Percentiles rank a stretch among this genome's conserved stretches.
phyloP scores from a whole-genome alignment of 2,888 invertebrate species.

The Sarcophaga carnaria region DNA sequence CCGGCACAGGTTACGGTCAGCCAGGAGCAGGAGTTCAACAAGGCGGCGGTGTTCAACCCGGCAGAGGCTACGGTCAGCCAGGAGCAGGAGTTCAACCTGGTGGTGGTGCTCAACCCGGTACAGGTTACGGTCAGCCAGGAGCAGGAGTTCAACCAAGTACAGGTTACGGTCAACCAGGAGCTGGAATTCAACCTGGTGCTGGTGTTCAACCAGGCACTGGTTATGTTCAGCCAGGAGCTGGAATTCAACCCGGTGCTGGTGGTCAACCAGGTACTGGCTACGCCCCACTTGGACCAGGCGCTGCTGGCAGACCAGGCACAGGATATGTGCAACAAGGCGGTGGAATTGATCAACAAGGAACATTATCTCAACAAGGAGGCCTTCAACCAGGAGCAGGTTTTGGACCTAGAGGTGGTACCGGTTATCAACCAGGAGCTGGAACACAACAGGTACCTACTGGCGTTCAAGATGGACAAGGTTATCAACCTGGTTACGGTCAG shows the following conservation, averaged over 20 bases:
- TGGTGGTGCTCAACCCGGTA: background rate
- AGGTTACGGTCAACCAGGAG: slow-evolving; percentile 36
- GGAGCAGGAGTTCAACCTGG: slow-evolving; percentile 20
- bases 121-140: slow-evolving; percentile 18
- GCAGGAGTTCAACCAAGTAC: slow-evolving; percentile 15
- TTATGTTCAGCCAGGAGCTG: slow-evolving; percentile 29
- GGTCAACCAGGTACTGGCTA: slow-evolving; percentile 5
- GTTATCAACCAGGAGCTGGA: background rate
- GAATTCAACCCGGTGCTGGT: background rate
- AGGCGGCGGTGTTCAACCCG: slow-evolving; percentile 41
- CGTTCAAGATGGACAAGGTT: slow-evolving; percentile 33
- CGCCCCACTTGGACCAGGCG: slow-evolving; percentile 28
- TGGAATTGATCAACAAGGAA: slow-evolving; percentile 36
- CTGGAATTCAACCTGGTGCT: slow-evolving; percentile 42
- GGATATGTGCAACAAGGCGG: slow-evolving; percentile 42
- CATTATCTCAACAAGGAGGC: slow-evolving; percentile 24
- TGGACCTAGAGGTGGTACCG: slow-evolving; percentile 25
- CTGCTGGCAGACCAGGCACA: slow-evolving; percentile 36
- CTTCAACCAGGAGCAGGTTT: slow-evolving; percentile 1
- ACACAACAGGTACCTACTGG: slow-evolving; percentile 42
- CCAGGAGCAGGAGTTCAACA: slow-evolving; percentile 48
- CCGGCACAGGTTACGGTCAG: background rate
- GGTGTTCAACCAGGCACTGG: slow-evolving; percentile 42
- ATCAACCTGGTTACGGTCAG: slow-evolving; percentile 32
- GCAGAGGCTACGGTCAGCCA: slow-evolving; percentile 22